Evolutionary conservation across 2,797 vertebrate species (phyloP).

Genomic region (Crax fasciolata): DNA sequence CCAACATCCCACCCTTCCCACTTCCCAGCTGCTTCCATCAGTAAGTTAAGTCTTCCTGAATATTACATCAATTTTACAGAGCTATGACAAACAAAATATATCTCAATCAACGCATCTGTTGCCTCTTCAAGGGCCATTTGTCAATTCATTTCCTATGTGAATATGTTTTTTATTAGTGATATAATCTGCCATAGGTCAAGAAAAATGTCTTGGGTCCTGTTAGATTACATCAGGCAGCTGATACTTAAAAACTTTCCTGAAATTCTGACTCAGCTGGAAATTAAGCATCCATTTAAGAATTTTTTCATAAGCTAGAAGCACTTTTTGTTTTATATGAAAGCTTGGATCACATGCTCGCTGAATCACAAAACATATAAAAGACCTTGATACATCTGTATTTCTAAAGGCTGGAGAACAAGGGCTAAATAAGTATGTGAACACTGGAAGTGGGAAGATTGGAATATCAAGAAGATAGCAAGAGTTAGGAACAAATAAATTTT

Average conservation of each 20-base stretch:
- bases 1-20: slow-evolving; percentile 22
- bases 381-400: background rate
- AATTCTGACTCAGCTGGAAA: slow-evolving; percentile 1
- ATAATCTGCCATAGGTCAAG: background rate
- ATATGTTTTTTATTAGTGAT: slow-evolving; percentile 4
- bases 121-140: background rate
- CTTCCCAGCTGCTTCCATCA: slow-evolving; percentile 55
- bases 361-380: background rate
- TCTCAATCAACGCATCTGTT: slow-evolving; percentile 47
- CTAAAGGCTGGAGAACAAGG: background rate
- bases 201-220: background rate
- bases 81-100: slow-evolving; percentile 6
- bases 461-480: background rate
- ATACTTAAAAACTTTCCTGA: background rate
- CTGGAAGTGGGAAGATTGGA: background rate
- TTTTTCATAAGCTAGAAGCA: background rate
- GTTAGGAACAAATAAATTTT: background rate
- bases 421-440: background rate
- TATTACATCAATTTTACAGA: slow-evolving; percentile 39
- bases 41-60: slow-evolving; percentile 44
- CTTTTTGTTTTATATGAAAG: background rate
- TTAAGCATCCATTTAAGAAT: background rate
- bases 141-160: background rate
- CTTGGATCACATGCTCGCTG: background rate
- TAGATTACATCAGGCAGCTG: background rate